Base-by-base conservation (phyloP, 2,888 invertebrate species). In the Erynnis tages region DNA sequence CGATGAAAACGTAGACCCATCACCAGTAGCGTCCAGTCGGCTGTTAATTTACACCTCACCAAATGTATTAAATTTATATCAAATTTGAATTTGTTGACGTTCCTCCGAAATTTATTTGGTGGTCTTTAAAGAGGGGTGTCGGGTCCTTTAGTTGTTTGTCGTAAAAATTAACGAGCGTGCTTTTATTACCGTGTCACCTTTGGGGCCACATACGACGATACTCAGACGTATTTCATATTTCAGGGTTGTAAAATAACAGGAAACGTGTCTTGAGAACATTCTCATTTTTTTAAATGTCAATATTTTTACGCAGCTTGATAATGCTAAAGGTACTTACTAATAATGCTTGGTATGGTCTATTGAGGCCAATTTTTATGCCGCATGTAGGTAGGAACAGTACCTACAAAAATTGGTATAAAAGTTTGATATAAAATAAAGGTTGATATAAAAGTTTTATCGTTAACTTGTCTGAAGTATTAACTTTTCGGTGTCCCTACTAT, bases 101-200 rank as follows among this genome's bases (percentile, higher is more conserved):
- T 49, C 17, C 10, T 25, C 7, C 13, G 11, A 49, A 17, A 41
- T 41, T 49, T 41, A 41, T 49, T 49, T 41, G 34, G 27, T 40
- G 25, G 16, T 17, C 23, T 49, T 11, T 16, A n/a, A 23, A 23
- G 48, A 29, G 25, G 32, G 35, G 2, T 34, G 47, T 30, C 54
- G 54, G 56, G 17, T 25, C 43, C 45, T 54, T 58, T 46, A 37
- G 50, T 27, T 5, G 40, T 37, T 27, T 54, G 38, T 54, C 54
- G 55, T 61, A 53, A 57, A 60, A 56, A 50, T 57, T 55, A 58
- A 60, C 49, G 56, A 41, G 53, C 56, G 34, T 54, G 29, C 29
- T 58, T 56, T 60, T 47, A 59, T 53, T 47, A 38, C 25, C 50
- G 19, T 57, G 54, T 56, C 57, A 58, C 57, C 53, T 41, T 25